These are phyloP conservation scores for Congeria kusceri DNA, from an alignment of 2,888 invertebrate species.

Conservation along the genomic window DNA sequence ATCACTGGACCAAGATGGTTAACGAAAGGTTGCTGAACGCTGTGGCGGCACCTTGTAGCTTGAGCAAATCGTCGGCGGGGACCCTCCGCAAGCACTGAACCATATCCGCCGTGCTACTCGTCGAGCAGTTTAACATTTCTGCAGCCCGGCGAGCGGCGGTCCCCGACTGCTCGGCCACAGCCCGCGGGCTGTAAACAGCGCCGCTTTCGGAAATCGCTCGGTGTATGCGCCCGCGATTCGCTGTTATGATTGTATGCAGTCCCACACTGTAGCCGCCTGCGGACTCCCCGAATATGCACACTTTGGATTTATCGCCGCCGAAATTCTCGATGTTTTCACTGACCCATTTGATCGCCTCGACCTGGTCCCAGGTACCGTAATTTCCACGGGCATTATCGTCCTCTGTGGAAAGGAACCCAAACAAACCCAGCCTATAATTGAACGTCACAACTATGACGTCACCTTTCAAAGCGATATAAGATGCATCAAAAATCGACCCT, in stretches of 20 bases:
- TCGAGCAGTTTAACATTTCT: constrained; percentile 46
- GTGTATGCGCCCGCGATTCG: constrained; percentile 64
- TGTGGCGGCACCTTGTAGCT: constrained; percentile 15
- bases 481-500: constrained; percentile 65
- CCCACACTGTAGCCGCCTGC: constrained; percentile 70
- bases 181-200: constrained; percentile 90
- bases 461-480: constrained; percentile 60
- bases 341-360: constrained; percentile 70
- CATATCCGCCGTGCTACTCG: constrained; percentile 1
- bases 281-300: constrained; percentile 72
- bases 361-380: constrained; percentile 72
- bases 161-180: constrained; percentile 45
- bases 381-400: constrained; percentile 61
- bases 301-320: constrained; percentile 68
- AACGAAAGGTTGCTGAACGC: constrained; percentile 12
- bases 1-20: constrained; percentile 54
- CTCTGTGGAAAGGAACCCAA: constrained; percentile 70
- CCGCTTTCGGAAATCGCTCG: constrained; percentile 72
- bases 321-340: constrained; percentile 66
- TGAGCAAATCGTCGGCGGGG: constrained; percentile 40
- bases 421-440: constrained; percentile 71
- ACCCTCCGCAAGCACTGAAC: constrained; percentile 40
- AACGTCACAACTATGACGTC: constrained; percentile 72
- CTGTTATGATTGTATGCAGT: constrained; percentile 58
- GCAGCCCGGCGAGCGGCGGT: constrained; percentile 42